Conservation (phyloP, 2,113 vertebrate species). For the Pelecanus crispus region DNA sequence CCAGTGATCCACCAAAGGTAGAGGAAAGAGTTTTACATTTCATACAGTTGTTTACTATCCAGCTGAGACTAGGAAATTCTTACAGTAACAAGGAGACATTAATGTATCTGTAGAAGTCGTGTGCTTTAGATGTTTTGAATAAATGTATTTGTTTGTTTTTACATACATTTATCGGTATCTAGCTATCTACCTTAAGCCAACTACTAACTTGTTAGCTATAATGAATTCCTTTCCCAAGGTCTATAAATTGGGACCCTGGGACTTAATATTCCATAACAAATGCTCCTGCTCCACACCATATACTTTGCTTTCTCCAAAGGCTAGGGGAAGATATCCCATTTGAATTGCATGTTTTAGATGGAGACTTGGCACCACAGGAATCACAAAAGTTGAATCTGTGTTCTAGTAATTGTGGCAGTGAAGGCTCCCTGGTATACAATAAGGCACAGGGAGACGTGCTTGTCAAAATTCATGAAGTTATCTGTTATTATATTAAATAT, state of each 20-base stretch:
- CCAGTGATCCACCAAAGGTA: neutral
- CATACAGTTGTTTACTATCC: neutral
- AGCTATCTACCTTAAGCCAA: neutral
- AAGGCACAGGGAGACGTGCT: neutral
- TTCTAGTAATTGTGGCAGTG: neutral
- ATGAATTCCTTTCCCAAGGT: neutral
- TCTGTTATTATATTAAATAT: neutral
- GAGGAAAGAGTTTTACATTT: neutral
- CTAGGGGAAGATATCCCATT: neutral
- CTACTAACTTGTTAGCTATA: neutral
- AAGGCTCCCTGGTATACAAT: neutral
- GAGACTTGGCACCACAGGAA: neutral
- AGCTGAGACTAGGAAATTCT: neutral
- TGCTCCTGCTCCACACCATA: neutral
- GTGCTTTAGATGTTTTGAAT: neutral
- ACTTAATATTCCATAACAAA: neutral
- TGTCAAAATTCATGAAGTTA: neutral
- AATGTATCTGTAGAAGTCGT: neutral
- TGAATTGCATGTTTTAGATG: neutral
- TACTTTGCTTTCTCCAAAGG: neutral
- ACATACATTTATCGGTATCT: neutral
- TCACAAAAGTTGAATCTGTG: neutral
- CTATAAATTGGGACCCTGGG: neutral
- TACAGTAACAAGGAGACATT: neutral
- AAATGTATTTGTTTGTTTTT: neutral